These are phyloP conservation scores for Plodia interpunctella DNA, from an alignment of 1,140 invertebrate species.

Conservation along the genomic window DNA sequence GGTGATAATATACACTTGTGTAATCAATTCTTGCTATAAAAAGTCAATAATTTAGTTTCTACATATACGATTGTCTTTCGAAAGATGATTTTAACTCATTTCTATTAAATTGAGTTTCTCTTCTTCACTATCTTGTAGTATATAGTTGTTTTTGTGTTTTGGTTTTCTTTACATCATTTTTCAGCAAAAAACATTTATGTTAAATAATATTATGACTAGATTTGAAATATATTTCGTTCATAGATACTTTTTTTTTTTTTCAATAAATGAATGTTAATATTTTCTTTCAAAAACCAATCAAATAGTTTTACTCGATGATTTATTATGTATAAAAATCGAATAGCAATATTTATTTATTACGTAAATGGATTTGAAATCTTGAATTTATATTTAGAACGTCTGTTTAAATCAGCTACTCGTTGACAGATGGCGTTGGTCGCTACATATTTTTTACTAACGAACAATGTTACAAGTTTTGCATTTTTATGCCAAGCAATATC, in stretches of 20 bases:
- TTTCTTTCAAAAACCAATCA: background rate
- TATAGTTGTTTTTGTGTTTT: background rate
- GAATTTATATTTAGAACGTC: background rate
- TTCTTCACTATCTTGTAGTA: no score
- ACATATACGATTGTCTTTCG: background rate
- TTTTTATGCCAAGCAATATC: background rate
- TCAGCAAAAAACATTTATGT: no score
- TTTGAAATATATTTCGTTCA: background rate
- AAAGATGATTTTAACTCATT: background rate
- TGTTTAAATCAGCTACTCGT: background rate
- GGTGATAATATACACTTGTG: slow-evolving; percentile 16
- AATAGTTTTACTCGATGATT: slow-evolving; percentile 17
- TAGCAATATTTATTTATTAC: slow-evolving; percentile 62
- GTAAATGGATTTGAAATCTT: background rate
- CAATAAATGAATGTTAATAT: background rate
- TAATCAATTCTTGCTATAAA: slow-evolving; percentile 28
- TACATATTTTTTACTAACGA: background rate
- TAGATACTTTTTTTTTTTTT: background rate
- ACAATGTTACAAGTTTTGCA: background rate
- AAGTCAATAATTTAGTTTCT: slow-evolving; percentile 25
- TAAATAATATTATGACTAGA: no score
- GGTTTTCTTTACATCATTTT: no score
- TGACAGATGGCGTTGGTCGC: background rate
- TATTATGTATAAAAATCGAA: slow-evolving; percentile 49
- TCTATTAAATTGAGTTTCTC: no score